phyloP scores from a whole-genome alignment of 2,797 vertebrate species.

The Spondyliosoma cantharus region DNA sequence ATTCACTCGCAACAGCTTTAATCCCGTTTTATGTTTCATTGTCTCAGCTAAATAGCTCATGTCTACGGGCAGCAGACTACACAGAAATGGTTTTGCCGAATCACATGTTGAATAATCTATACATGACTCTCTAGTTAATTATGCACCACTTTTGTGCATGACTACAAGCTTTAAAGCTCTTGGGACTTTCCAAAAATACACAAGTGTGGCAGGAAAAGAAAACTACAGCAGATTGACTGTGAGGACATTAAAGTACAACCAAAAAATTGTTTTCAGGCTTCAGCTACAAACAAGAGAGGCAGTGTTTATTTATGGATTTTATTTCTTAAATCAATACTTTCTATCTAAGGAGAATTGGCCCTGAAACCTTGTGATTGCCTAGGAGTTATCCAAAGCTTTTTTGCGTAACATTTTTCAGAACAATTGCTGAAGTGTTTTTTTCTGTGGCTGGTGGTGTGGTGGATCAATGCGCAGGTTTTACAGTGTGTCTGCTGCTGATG shows the following conservation, averaged over 20 bases:
- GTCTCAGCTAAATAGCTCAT: slow-evolving; percentile 5
- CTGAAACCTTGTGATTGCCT: slow-evolving; percentile 4
- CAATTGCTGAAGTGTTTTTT: slow-evolving; percentile 33
- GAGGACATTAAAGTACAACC: slow-evolving; percentile 12
- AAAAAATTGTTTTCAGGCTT: slow-evolving; percentile 25
- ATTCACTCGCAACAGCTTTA: background rate
- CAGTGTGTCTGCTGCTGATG: slow-evolving; percentile 22
- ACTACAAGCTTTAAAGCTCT: slow-evolving; percentile 19
- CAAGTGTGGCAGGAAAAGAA: slow-evolving; percentile 3
- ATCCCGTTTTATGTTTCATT: background rate
- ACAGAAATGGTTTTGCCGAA: slow-evolving; percentile 4
- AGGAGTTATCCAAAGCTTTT: slow-evolving; percentile 13
- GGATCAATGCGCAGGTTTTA: slow-evolving; percentile 30
- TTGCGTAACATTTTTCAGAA: slow-evolving; percentile 17
- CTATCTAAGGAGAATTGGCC: slow-evolving; percentile 23
- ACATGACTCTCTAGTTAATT: slow-evolving; percentile 43
- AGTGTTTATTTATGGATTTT: slow-evolving; percentile 35
- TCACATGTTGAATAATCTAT: slow-evolving; percentile 36
- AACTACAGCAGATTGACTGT: background rate
- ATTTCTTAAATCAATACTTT: slow-evolving; percentile 38
- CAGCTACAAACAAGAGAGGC: slow-evolving; percentile 12
- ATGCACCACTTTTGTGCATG: slow-evolving; percentile 4
- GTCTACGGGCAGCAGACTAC: background rate
- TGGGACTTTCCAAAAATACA: slow-evolving; percentile 42
- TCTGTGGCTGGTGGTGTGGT: slow-evolving; percentile 4